phyloP scores from a whole-genome alignment of 2,888 invertebrate species.

The Platerodrilus igneus region DNA sequence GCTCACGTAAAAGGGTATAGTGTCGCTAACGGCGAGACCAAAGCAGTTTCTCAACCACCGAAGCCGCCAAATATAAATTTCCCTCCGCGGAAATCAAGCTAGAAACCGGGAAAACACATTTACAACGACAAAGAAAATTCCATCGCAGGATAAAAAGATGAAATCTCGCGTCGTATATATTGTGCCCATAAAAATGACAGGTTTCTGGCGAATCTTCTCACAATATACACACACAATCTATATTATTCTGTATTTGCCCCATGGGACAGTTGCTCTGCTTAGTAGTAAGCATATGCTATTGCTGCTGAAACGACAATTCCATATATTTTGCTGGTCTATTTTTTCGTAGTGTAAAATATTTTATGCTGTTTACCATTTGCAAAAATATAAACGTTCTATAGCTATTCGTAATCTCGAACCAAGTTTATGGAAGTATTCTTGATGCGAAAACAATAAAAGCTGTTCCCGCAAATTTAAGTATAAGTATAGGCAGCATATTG shows the following conservation, averaged over 20 bases:
- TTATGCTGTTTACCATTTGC: constrained; percentile 20
- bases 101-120: constrained; percentile 38
- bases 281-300: constrained; percentile 19
- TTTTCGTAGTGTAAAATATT: constrained; percentile 21
- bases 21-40: constrained; percentile 18
- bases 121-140: constrained; percentile 41
- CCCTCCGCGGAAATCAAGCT: constrained; percentile 44
- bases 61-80: constrained; percentile 42
- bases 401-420: constrained; percentile 18
- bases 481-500: no score
- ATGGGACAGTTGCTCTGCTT: constrained; percentile 31
- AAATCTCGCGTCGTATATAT: constrained; percentile 39
- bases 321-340: constrained; percentile 21
- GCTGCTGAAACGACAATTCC: constrained; percentile 15
- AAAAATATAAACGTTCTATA: constrained; percentile 20
- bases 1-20: constrained; percentile 15
- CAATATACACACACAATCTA: constrained; percentile 35
- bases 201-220: constrained; percentile 35
- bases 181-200: constrained; percentile 40
- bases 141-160: constrained; percentile 37
- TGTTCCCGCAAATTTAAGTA: no score
- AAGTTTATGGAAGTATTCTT: constrained; percentile 22
- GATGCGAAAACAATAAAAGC: no score
- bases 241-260: constrained; percentile 38
- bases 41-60: constrained; percentile 22